A percentile compares a stretch with the other conserved stretches of the same genome.
Conservation (phyloP, 2,888 invertebrate genomes). For the Slavum lentiscoides region DNA sequence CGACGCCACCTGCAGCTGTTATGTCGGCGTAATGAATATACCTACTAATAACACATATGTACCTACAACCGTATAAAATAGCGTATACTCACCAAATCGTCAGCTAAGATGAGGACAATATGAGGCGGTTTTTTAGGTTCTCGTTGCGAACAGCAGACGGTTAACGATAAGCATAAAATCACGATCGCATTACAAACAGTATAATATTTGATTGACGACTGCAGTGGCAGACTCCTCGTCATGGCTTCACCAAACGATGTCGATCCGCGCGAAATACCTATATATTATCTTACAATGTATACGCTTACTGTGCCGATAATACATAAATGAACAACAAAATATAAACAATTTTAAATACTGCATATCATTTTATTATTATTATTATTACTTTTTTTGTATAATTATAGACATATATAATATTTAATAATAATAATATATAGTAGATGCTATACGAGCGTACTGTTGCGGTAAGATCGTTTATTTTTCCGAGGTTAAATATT, state of each 20-base stretch:
- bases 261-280: neutral
- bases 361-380: no score
- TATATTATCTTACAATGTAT: neutral
- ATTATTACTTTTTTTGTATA: no score
- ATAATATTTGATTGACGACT: neutral
- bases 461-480: no score
- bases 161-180: neutral
- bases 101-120: slow-evolving; percentile 45
- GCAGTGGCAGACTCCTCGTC: neutral
- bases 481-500: no score
- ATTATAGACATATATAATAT: no score
- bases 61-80: neutral
- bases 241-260: neutral
- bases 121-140: slow-evolving; percentile 34
- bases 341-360: no score
- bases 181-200: neutral
- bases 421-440: no score
- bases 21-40: no score
- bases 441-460: no score
- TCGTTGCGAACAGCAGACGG: neutral
- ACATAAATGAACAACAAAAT: neutral
- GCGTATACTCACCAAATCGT: slow-evolving; percentile 42
- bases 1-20: no score
- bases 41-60: no score
- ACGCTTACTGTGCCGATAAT: slow-evolving; percentile 7